These are phyloP conservation scores for Zhengitettix transpicula DNA, from an alignment of 2,888 invertebrate genomes.

Conservation along the genomic window DNA sequence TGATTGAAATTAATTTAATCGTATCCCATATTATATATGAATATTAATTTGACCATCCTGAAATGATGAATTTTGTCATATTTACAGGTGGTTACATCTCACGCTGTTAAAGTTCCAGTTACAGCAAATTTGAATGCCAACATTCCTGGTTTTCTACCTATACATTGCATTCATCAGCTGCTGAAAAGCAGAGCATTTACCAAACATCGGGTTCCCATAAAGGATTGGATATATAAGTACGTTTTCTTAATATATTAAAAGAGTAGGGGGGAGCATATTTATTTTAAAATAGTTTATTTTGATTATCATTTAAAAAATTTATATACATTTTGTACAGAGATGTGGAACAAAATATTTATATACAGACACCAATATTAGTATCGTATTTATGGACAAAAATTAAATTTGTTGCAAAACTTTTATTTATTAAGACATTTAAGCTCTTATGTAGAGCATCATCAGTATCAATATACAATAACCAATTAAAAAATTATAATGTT, in stretches of 20 bases:
- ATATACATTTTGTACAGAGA: too few species aligned
- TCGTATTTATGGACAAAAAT: too few species aligned
- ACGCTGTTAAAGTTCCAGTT: constrained; percentile 91
- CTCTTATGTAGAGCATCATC: too few species aligned
- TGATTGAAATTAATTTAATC: background rate
- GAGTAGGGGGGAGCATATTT: too few species aligned
- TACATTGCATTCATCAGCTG: constrained; percentile 91
- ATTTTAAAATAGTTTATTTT: too few species aligned
- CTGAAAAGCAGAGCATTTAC: constrained; percentile 87
- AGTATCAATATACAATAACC: too few species aligned
- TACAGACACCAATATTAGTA: too few species aligned
- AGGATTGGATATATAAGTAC: constrained; percentile 79
- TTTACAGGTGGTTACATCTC: constrained; percentile 67
- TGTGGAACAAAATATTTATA: too few species aligned
- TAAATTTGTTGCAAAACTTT: too few species aligned
- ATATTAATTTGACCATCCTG: background rate
- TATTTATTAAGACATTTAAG: too few species aligned
- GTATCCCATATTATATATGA: background rate
- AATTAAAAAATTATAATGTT: too few species aligned
- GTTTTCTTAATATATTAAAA: background rate
- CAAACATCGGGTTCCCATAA: constrained; percentile 90
- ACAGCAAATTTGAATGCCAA: constrained; percentile 75
- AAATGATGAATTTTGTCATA: background rate
- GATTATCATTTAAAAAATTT: too few species aligned
- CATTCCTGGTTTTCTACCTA: constrained; percentile 81